These are phyloP conservation scores for Setipinna tenuifilis DNA, from an alignment of 2,797 vertebrate genomes.

Conservation along the genomic window DNA sequence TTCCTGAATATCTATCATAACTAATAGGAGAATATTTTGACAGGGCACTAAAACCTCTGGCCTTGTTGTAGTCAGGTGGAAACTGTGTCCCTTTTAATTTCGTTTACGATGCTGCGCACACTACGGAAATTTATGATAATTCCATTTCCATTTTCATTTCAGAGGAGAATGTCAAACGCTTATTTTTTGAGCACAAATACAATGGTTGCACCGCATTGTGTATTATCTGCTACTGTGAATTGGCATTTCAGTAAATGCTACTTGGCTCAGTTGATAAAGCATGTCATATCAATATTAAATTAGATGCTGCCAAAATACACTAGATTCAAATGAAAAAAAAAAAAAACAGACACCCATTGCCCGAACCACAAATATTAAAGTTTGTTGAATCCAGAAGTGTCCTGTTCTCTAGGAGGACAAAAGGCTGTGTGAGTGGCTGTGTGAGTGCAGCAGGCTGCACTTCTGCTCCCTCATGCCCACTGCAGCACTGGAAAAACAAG, in stretches of 20 bases:
- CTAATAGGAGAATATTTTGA: slow-evolving; percentile 5
- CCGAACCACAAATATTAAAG: not conserved
- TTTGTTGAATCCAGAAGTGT: not conserved
- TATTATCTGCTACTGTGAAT: not conserved
- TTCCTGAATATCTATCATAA: not conserved
- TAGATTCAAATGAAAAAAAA: not conserved
- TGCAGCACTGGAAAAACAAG: not conserved
- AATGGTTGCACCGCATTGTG: not conserved
- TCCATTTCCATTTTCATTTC: not conserved
- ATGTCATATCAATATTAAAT: not conserved
- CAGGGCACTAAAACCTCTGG: slow-evolving; percentile 1
- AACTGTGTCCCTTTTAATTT: not conserved
- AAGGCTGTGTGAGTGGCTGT: not conserved
- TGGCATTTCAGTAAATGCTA: not conserved
- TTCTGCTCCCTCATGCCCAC: not conserved
- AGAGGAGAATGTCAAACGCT: not conserved
- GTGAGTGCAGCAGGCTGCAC: not conserved
- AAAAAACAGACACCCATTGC: not conserved
- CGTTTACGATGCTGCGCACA: not conserved
- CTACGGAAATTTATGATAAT: not conserved
- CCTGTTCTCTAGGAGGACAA: not conserved
- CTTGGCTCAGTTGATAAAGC: not conserved
- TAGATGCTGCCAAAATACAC: not conserved
- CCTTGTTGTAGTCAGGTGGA: not conserved
- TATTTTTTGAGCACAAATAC: not conserved